Evolutionary conservation across 2,113 vertebrate genomes (phyloP), one percentile per base, ranked within the genome.

Genomic region (Odobenus rosmarus): DNA sequence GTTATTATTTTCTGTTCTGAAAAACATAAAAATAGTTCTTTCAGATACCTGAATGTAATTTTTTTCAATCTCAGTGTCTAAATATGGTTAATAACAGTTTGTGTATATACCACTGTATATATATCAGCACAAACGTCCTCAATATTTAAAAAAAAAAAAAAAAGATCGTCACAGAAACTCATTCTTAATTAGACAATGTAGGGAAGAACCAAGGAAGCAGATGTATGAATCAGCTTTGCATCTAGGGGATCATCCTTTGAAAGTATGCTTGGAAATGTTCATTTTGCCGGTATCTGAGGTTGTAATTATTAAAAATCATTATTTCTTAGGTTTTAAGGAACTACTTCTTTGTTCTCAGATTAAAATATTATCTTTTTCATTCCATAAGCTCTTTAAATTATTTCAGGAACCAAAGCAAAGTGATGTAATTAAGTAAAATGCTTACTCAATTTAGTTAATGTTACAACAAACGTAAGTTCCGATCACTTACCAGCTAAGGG

Each of bases 321-420:
- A 36, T 13, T 15, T 51, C 19, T 53, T 79, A 77, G n/a, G 33
- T 59, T 90, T 94, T 94, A 93, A 89, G 33, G 15, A 51, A 33
- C 42, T 67, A 19, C 51, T 42, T 81, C 49, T 69, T 11, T 49
- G 14, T 92, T 79, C 61, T 72, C 12, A 64, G 39, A 64, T 24
- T 77, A 71, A 93, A 81, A 33, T 77, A 39, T 16, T 80, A 71
- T 23, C 23, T 31, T 72, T 67, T 81, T 62, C 86, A 39, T 94
- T 89, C 72, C 1, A 33, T 86, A 67, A 80, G 36, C 51, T 90
- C 69, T 90, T 83, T 53, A 93, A 69, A 61, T 77, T 77, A 11
- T 84, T 72, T 92, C 16, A 89, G 53, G 28, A 93, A 94, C 24
- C 57, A 79, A 97, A 89, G 72, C 10, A 76, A 51, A 79, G 71